Base-by-base conservation (phyloP, 53 echinoderm and acorn worm species). In the Patiria pectinifera region DNA sequence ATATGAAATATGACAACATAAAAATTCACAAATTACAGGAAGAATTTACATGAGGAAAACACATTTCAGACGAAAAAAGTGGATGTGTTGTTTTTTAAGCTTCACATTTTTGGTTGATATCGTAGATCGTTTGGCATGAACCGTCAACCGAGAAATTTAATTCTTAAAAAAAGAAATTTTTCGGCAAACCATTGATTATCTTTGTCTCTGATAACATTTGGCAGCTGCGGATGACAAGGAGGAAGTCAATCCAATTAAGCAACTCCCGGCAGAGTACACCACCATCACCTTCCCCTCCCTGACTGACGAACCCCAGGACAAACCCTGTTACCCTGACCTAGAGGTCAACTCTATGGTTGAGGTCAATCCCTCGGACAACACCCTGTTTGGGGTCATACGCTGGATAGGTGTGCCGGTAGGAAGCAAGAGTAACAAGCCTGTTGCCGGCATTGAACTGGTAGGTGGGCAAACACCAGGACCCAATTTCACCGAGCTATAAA, bases 371-470 rank as follows among this genome's bases (percentile, higher is more conserved):
- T 66, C 82, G 2, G 63, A 23, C 13, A 22, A 82, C 21, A 92
- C 85, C 0, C 78, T 60, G 45, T 94, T 91, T 78, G 98, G 98
- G 12, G 93, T 96, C 78, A 96, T 97, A 19, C 78, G 87, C 25
- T 97, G 94, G 94, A 95, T 93, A 9, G 93, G 93, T 15, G 43
- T 48, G 71, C 60, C 85, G 2, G 59, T 18, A 6, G 80, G 74
- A 43, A 49, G 69, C 11, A 76, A 93, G 15, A 61, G 35, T 21
- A 11, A 3, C 9, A 87, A 48, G 3, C 19, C 21, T 46, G 53
- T 94, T 35, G 96, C 95, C 43, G 97, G 97, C 8, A 91, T 97
- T 15, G 97, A 97, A 88, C 91, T 97, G 92, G 97, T 97, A 92
- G 83, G 96, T 86, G 22, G 3, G 0, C 0, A 18, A 66, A 66